Conservation (phyloP, 2,113 vertebrate species). For the Pygoscelis antarcticus region DNA sequence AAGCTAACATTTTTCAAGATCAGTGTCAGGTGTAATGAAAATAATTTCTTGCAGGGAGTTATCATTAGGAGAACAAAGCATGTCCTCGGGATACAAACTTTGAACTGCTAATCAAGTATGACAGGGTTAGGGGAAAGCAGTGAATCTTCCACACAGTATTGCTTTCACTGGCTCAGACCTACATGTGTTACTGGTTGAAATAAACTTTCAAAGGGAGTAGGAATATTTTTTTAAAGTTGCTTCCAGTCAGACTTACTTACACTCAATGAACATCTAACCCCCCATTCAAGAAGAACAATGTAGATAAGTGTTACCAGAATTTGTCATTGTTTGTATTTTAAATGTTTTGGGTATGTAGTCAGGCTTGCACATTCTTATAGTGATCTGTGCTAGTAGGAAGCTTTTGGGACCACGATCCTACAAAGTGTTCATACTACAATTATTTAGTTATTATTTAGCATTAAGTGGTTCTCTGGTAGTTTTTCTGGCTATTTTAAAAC, state of each 20-base stretch:
- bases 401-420: fast-evolving
- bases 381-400: background rate
- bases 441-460: background rate
- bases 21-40: background rate
- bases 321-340: background rate
- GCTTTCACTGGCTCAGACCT: background rate
- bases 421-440: background rate
- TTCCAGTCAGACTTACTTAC: background rate
- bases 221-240: background rate
- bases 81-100: background rate
- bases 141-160: background rate
- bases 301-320: background rate
- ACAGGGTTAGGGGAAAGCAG: background rate
- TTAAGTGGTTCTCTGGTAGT: background rate
- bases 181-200: background rate
- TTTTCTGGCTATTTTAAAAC: background rate
- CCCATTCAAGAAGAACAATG: background rate
- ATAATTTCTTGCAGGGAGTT: background rate
- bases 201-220: background rate
- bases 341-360: background rate
- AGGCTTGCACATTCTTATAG: background rate
- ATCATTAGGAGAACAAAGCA: background rate
- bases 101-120: background rate
- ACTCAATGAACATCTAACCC: background rate
- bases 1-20: background rate